Evolutionary conservation across 2,797 vertebrate species (phyloP).

Genomic region (Gymnoscopelus braueri): DNA sequence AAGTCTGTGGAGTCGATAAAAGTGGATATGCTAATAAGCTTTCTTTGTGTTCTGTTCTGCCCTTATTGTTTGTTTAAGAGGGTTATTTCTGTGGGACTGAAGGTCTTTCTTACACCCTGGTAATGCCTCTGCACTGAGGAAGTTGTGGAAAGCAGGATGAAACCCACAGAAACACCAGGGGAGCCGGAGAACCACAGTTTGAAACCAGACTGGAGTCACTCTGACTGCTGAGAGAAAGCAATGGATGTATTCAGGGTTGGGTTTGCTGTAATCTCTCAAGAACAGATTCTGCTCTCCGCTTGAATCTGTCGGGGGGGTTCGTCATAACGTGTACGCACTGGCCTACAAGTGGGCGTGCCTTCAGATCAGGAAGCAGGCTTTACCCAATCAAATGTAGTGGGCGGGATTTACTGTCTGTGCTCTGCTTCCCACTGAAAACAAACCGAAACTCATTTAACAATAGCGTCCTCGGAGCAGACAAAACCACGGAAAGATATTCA

Average conservation of each 20-base stretch:
- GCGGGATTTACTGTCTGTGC: no score
- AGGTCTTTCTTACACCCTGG: constrained; percentile 50
- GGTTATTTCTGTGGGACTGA: constrained; percentile 58
- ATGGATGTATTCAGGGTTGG: constrained; percentile 18
- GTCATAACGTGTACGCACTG: no score
- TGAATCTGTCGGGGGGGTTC: no score
- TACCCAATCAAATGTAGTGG: no score
- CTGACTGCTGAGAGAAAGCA: constrained; percentile 9
- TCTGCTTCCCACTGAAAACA: no score
- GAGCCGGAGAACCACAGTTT: constrained; percentile 43
- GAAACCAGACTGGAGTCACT: constrained; percentile 1
- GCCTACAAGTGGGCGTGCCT: no score
- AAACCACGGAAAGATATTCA: no score
- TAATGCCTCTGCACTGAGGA: constrained; percentile 35
- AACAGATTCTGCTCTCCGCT: no score
- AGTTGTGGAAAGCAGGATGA: constrained; percentile 34
- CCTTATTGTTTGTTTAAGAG: constrained; percentile 47
- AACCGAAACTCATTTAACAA: no score
- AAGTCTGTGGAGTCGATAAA: constrained; percentile 45
- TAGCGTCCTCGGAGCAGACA: no score
- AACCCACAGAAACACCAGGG: constrained; percentile 33
- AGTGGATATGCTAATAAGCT: constrained; percentile 52
- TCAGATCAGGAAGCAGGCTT: no score
- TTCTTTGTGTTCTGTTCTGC: constrained; percentile 31
- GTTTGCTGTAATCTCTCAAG: no score